A percentile compares a stretch with the other conserved stretches of the same genome.
phyloP scores from a whole-genome alignment of 2,888 invertebrate species.

The Melolontha melolontha region DNA sequence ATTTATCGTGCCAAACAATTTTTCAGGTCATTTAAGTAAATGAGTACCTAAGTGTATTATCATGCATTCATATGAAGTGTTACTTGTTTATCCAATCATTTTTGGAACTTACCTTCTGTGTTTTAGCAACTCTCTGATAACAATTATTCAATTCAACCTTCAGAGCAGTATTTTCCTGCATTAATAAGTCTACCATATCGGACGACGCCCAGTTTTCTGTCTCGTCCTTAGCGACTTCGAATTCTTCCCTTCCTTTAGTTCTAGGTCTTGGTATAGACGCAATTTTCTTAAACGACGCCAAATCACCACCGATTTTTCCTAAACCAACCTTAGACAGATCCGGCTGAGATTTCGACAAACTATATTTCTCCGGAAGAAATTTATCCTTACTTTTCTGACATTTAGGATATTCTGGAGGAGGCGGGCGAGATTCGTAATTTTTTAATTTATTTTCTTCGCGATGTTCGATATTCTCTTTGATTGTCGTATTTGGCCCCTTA shows the following conservation, averaged over 20 bases:
- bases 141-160: slow-evolving; percentile 87
- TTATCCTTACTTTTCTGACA: slow-evolving; percentile 61
- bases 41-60: too few species aligned
- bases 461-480: slow-evolving; percentile 48
- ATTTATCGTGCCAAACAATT: too few species aligned
- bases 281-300: slow-evolving; percentile 60
- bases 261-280: slow-evolving; percentile 67
- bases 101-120: slow-evolving; percentile 76
- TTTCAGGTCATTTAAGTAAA: too few species aligned
- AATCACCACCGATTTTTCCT: slow-evolving; percentile 54
- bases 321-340: slow-evolving; percentile 75
- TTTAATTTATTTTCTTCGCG: slow-evolving; percentile 43
- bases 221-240: slow-evolving; percentile 65
- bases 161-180: slow-evolving; percentile 86
- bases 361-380: slow-evolving; percentile 69
- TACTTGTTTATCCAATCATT: background rate
- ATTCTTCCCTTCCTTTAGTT: slow-evolving; percentile 71
- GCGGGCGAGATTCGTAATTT: slow-evolving; percentile 54
- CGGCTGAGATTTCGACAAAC: slow-evolving; percentile 84
- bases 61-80: too few species aligned
- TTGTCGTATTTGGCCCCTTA: slow-evolving; percentile 60
- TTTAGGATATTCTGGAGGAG: slow-evolving; percentile 64
- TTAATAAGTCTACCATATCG: slow-evolving; percentile 85
- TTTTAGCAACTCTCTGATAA: slow-evolving; percentile 85
- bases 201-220: slow-evolving; percentile 74